Base-by-base conservation (phyloP, 2,888 invertebrate species). In the Athalia cordata region DNA sequence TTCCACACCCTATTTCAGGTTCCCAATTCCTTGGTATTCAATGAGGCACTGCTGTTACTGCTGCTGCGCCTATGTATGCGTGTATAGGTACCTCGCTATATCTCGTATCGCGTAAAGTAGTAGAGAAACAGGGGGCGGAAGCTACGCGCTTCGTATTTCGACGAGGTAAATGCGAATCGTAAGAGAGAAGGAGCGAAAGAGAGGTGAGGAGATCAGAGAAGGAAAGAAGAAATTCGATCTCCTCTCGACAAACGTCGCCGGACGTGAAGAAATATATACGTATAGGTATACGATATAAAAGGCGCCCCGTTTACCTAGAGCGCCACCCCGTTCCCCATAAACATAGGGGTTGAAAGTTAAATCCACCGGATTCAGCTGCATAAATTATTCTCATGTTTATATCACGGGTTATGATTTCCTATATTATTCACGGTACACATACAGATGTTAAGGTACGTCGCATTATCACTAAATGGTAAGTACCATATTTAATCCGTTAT, bases 21-120 rank as follows among this genome's bases (percentile, higher is more conserved):
- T 62, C 43, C 6, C 75, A 62, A 64, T 62, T 50, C 50, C 52
- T 75, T 62, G 75, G 59, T 62, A 75, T 75, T 75, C 62, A 50
- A 75, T 64, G 75, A 72, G 72, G 3, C 49, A 47, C 59, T 5
- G 13, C 55, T 55, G 55, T 8, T 67, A 55, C 43, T 29, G 13
- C 45, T 59, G 13, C 47, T 2, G 29, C 29, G 29, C 29, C 29
- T 29, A 29, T 29, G 29, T 29, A 2, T 29, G 29, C 29, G 29
- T 29, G 29, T 29, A 29, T 29, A 29, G 29, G 29, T 29, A 29
- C 29, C 29, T 29, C 29, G 29, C 29, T 29, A 55, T 57, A 70
- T n/a, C 57, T 29, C 9, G 59, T 59, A 72, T 8, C 57, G 29
- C 47, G 9, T 8, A 43, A 65, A 64, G 64, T 7, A 64, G n/a